These are phyloP conservation scores for Macrocentrus cingulum DNA, from an alignment of 1,140 invertebrate species.

Conservation along the genomic window DNA sequence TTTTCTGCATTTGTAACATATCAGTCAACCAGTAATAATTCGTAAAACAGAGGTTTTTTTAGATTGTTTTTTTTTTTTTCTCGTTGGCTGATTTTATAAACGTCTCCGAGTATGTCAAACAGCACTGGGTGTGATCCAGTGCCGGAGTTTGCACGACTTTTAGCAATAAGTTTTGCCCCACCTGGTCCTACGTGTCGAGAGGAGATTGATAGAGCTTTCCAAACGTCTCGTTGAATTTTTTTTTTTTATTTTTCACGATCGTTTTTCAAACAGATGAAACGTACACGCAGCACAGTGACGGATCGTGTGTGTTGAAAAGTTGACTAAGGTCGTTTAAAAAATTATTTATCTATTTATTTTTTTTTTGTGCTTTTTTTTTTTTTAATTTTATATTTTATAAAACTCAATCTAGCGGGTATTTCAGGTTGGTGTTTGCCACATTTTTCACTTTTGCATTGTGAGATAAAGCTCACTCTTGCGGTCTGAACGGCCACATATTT, in stretches of 20 bases:
- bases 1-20: no score
- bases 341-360: background rate
- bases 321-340: background rate
- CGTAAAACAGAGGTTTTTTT: no score
- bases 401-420: no score
- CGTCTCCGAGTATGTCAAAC: background rate
- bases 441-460: no score
- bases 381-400: background rate
- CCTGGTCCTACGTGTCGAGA: background rate
- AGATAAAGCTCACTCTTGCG: no score
- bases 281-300: background rate
- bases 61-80: no score
- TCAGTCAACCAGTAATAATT: background rate
- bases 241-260: background rate
- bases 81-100: slow-evolving; percentile 2
- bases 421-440: no score
- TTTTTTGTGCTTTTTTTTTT: background rate
- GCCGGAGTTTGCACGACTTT: background rate
- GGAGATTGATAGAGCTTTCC: slow-evolving; percentile 5
- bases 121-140: background rate
- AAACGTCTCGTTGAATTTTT: slow-evolving; percentile 3
- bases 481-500: no score
- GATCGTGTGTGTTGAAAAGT: slow-evolving; percentile 3
- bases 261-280: slow-evolving; percentile 2
- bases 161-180: slow-evolving; percentile 2